Percentiles rank a stretch among this genome's conserved stretches.
Evolutionary conservation across 2,888 invertebrate species (phyloP).

Genomic region (Shargacucullia verbasci): DNA sequence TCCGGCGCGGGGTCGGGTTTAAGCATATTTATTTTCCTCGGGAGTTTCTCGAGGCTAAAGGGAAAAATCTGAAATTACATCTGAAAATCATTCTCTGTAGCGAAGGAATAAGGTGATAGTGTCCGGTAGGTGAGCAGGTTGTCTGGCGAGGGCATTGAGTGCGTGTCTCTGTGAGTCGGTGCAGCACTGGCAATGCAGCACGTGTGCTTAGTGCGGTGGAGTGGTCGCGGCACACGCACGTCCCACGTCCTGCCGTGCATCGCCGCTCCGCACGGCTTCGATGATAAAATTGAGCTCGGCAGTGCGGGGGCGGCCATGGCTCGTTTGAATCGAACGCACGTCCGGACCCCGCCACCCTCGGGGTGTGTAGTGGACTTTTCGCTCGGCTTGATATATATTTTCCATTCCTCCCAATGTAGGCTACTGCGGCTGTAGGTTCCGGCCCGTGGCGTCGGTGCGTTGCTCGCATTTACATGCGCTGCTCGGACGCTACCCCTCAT

Average conservation of each 20-base stretch:
- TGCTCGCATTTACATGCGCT: constrained; percentile 81
- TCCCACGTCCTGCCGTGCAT: constrained; percentile 49
- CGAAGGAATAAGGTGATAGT: constrained; percentile 44
- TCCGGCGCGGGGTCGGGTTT: constrained; percentile 82
- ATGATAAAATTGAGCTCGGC: constrained; percentile 69
- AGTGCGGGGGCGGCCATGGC: constrained; percentile 74
- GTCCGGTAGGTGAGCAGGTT: constrained; percentile 2
- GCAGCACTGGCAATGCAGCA: constrained; percentile 21
- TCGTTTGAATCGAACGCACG: constrained; percentile 89
- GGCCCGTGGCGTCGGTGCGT: constrained; percentile 66
- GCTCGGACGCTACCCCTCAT: constrained; percentile 67
- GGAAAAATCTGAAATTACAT: constrained; percentile 82
- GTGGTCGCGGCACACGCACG: constrained; percentile 16
- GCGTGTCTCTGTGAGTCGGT: constrained; percentile 6
- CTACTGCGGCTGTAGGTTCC: constrained; percentile 81
- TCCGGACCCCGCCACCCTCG: constrained; percentile 79
- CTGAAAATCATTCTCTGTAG: constrained; percentile 67
- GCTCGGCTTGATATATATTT: constrained; percentile 88
- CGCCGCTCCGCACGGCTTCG: constrained; percentile 39
- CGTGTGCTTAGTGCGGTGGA: constrained; percentile 17
- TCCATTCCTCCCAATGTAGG: constrained; percentile 86
- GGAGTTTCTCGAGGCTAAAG: constrained; percentile 76
- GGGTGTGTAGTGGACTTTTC: constrained; percentile 88
- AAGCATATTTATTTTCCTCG: constrained; percentile 86
- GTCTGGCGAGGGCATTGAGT: neutral